Evolutionary conservation across 2,797 vertebrate genomes (phyloP).

Genomic region (Petrocephalus schoutedeni): DNA sequence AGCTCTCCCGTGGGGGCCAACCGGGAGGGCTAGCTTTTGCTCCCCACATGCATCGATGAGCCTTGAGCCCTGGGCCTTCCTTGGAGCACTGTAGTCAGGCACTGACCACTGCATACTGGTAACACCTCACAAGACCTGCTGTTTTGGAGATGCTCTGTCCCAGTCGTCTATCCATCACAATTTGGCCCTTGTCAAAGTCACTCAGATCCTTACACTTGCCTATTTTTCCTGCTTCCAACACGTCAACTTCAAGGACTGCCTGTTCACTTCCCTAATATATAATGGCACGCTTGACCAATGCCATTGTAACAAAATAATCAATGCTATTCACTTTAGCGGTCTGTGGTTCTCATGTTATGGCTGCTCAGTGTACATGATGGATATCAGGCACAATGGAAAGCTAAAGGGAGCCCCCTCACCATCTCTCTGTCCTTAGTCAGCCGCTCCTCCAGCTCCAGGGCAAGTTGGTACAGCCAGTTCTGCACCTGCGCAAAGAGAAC

Average conservation of each 20-base stretch:
- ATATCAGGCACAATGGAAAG: neutral
- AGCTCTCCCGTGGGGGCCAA: too few species aligned
- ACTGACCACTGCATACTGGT: too few species aligned
- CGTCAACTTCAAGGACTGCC: too few species aligned
- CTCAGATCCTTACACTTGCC: neutral
- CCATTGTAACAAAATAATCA: too few species aligned
- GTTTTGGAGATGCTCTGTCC: neutral
- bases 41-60: neutral
- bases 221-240: too few species aligned
- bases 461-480: constrained; percentile 86
- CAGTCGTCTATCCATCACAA: neutral
- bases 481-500: constrained; percentile 69
- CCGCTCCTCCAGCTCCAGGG: constrained; percentile 88
- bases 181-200: neutral
- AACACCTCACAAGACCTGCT: too few species aligned
- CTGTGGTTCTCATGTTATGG: too few species aligned
- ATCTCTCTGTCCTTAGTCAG: constrained; percentile 80
- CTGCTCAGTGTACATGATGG: neutral
- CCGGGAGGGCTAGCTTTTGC: neutral
- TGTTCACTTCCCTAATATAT: too few species aligned
- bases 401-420: constrained; percentile 58
- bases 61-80: neutral
- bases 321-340: too few species aligned
- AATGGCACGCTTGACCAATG: too few species aligned
- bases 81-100: too few species aligned